Percentiles rank a stretch among this genome's conserved stretches.
Evolutionary conservation across 2,888 invertebrate species (phyloP).

Genomic region (Ferdinandea cuprea): DNA sequence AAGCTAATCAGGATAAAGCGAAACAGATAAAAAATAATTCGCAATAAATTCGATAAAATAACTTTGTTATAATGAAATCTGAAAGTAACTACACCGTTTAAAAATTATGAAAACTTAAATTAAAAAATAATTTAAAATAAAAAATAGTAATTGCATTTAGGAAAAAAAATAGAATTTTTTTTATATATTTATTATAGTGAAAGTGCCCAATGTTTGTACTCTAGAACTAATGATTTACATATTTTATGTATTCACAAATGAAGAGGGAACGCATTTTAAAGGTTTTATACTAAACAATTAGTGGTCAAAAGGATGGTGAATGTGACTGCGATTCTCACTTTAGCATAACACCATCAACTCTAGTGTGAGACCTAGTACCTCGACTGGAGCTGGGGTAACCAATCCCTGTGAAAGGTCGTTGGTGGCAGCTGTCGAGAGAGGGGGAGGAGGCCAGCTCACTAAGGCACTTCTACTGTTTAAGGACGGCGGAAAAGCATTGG

Average conservation of each 20-base stretch:
- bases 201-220: slow-evolving; percentile 22
- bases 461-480: too few species aligned
- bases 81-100: slow-evolving; percentile 56
- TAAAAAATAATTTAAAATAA: neutral
- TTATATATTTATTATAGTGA: neutral
- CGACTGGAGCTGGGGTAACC: too few species aligned
- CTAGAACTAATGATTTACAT: slow-evolving; percentile 23
- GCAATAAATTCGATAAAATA: slow-evolving; percentile 55
- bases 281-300: neutral
- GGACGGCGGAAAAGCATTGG: too few species aligned
- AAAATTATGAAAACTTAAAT: slow-evolving; percentile 16
- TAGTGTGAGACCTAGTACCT: too few species aligned
- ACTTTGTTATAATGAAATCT: slow-evolving; percentile 40
- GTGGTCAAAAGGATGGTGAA: neutral
- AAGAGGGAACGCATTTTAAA: neutral
- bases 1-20: slow-evolving; percentile 61
- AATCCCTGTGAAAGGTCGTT: too few species aligned
- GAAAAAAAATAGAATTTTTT: too few species aligned
- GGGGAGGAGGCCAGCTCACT: too few species aligned
- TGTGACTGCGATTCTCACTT: too few species aligned
- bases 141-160: neutral
- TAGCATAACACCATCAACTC: too few species aligned
- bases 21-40: slow-evolving; percentile 34
- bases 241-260: slow-evolving; percentile 1
- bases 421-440: too few species aligned